phyloP scores from a whole-genome alignment of 2,113 vertebrate genomes.

The Hiodon alosoides region DNA sequence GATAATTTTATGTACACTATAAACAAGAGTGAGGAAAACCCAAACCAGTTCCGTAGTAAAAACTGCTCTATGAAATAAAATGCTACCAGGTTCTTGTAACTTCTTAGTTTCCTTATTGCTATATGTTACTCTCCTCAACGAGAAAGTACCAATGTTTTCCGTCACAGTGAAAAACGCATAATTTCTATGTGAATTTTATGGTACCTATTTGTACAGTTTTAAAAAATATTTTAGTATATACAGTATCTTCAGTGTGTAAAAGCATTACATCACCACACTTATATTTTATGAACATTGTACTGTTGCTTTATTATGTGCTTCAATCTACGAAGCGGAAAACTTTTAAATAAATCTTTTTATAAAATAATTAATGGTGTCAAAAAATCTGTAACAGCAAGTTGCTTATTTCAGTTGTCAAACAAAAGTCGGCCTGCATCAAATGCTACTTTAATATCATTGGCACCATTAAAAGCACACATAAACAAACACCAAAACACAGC shows the following conservation, averaged over 20 bases:
- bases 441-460: too few species aligned
- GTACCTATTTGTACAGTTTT: constrained; percentile 99
- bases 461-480: too few species aligned
- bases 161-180: constrained; percentile 82
- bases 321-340: constrained; percentile 88
- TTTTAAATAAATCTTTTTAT: constrained; percentile 95
- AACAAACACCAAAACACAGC: neutral
- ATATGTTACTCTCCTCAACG: constrained; percentile 85
- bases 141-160: constrained; percentile 75
- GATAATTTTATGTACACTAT: neutral
- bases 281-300: constrained; percentile 99
- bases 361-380: constrained; percentile 53
- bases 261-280: constrained; percentile 98
- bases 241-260: constrained; percentile 96
- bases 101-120: constrained; percentile 44
- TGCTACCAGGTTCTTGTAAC: neutral
- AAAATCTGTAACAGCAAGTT: constrained; percentile 16
- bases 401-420: too few species aligned
- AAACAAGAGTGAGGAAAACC: neutral
- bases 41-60: neutral
- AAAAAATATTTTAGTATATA: constrained; percentile 99
- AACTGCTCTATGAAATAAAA: neutral
- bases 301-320: constrained; percentile 99
- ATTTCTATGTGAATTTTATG: constrained; percentile 99
- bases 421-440: neutral